A percentile compares a stretch with the other conserved stretches of the same genome.
Conservation (phyloP, 2,113 vertebrate species). For the Clinocottus analis region DNA sequence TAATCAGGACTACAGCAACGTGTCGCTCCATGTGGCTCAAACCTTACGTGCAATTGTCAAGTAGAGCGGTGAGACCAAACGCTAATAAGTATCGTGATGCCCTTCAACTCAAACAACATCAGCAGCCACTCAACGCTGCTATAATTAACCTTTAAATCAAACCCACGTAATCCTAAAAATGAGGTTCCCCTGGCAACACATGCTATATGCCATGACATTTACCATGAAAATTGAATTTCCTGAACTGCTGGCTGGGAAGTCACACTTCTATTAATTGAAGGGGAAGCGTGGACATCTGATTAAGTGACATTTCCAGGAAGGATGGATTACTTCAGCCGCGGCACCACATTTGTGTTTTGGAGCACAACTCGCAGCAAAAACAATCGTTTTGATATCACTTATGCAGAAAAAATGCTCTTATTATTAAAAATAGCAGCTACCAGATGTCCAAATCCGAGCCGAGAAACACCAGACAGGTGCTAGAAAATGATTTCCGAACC, state of each 20-base stretch:
- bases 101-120: constrained; percentile 59
- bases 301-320: constrained; percentile 78
- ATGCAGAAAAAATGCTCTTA: background rate
- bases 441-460: constrained; percentile 10
- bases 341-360: constrained; percentile 10
- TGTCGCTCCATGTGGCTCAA: constrained; percentile 16
- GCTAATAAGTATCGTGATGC: constrained; percentile 31
- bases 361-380: constrained; percentile 25
- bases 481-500: constrained; percentile 11
- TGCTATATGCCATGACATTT: constrained; percentile 84
- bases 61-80: constrained; percentile 24
- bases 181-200: constrained; percentile 74
- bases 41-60: constrained; percentile 15
- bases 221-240: constrained; percentile 83
- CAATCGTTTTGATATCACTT: constrained; percentile 40
- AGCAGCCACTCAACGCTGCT: constrained; percentile 39
- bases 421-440: constrained; percentile 2
- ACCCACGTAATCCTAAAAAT: constrained; percentile 61
- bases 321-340: constrained; percentile 62
- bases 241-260: constrained; percentile 78
- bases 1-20: background rate
- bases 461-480: background rate
- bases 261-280: constrained; percentile 78
- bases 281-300: constrained; percentile 74
- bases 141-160: constrained; percentile 84